These are phyloP conservation scores for Galeruca laticollis DNA, from an alignment of 2,888 invertebrate species.

Conservation along the genomic window DNA sequence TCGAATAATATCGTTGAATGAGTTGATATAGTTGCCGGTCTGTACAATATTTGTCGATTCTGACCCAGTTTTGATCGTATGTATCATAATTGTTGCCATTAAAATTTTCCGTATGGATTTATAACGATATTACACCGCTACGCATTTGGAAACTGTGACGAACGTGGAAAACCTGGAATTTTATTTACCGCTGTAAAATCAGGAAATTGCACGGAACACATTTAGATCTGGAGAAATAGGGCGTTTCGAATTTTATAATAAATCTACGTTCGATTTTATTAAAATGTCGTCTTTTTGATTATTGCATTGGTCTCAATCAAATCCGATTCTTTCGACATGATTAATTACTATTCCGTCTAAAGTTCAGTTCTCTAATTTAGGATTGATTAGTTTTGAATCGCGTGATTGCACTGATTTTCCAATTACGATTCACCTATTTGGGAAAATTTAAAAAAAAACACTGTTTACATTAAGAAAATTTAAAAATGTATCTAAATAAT, in stretches of 20 bases:
- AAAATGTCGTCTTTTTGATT: neutral
- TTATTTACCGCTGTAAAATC: neutral
- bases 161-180: constrained; percentile 2
- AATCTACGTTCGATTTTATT: neutral
- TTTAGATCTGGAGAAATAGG: constrained; percentile 1
- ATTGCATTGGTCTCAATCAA: constrained; percentile 1
- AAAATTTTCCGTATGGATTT: neutral
- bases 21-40: no score
- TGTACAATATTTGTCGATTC: neutral
- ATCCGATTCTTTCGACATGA: neutral
- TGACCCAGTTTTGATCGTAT: neutral
- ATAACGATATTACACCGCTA: neutral
- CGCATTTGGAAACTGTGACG: constrained; percentile 8
- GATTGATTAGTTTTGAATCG: neutral
- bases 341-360: neutral
- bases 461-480: neutral
- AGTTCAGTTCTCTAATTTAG: neutral
- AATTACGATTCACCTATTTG: neutral
- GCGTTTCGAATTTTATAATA: constrained; percentile 2
- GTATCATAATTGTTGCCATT: neutral
- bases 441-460: neutral
- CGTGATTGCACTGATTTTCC: neutral
- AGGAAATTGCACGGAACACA: constrained; percentile 4
- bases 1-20: neutral
- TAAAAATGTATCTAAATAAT: no score